Conservation (phyloP, 2,888 invertebrate species). For the Ornithoptera priamus region DNA sequence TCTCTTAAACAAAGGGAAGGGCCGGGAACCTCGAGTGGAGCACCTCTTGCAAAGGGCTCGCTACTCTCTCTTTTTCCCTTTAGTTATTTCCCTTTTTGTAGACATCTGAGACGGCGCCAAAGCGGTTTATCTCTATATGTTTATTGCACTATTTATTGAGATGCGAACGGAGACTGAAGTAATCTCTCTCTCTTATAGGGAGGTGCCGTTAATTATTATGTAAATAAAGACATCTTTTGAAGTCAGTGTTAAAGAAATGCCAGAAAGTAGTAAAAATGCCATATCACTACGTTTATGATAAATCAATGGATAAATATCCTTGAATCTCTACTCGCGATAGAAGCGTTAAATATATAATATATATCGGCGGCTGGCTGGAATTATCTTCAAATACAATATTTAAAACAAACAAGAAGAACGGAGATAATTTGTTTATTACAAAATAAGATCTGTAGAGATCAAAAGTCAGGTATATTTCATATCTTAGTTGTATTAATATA, state of each 20-base stretch:
- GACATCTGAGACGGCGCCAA: constrained; percentile 13
- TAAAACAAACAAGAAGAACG: no score
- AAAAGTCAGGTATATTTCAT: no score
- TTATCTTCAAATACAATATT: no score
- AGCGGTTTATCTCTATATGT: constrained; percentile 8
- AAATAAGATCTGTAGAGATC: no score
- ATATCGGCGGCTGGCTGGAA: no score
- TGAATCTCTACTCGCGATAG: no score
- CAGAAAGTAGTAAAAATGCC: not conserved
- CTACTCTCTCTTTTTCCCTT: constrained; percentile 28
- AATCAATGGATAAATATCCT: no score
- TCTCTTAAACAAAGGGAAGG: constrained; percentile 40
- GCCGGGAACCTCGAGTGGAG: constrained; percentile 34
- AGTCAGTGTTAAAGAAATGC: no score
- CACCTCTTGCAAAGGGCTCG: constrained; percentile 39
- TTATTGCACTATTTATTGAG: constrained; percentile 15
- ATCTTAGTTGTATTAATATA: no score
- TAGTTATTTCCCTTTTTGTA: constrained; percentile 28
- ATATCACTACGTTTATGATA: not conserved
- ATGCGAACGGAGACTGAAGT: not conserved
- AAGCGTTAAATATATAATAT: no score
- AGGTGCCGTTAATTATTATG: not conserved
- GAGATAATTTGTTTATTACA: no score
- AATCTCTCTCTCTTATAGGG: not conserved
- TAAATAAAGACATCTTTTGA: not conserved